A percentile compares a stretch with the other conserved stretches of the same genome.
Conservation (phyloP, 2,113 vertebrate genomes). For the Atherinomorus stipes region DNA sequence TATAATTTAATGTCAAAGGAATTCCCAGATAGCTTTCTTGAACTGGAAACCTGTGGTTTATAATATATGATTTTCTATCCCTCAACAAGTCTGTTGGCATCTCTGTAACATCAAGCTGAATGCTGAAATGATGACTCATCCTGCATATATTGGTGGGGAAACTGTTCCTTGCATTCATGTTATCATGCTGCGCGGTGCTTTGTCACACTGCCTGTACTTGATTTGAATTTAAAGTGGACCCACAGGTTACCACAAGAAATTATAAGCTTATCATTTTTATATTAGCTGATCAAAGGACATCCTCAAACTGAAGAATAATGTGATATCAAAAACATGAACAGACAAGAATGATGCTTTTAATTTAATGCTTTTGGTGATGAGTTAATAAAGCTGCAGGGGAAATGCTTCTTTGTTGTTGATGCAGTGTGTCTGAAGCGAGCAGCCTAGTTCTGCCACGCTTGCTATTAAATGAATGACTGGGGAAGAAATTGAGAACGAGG, state of each 20-base stretch:
- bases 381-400: constrained; percentile 12
- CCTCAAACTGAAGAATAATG: neutral
- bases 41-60: neutral
- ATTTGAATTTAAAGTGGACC: constrained; percentile 56
- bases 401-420: constrained; percentile 17
- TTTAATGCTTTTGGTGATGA: constrained; percentile 10
- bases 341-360: neutral
- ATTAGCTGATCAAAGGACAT: constrained; percentile 24
- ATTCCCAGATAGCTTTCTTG: constrained; percentile 11
- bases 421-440: constrained; percentile 29
- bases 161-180: neutral
- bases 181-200: constrained; percentile 23
- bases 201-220: constrained; percentile 14
- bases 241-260: too few species aligned
- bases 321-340: constrained; percentile 11
- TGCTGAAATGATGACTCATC: constrained; percentile 40
- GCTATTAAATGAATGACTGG: constrained; percentile 32
- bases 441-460: constrained; percentile 60
- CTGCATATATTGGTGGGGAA: constrained; percentile 12
- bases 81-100: constrained; percentile 10
- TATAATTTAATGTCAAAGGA: constrained; percentile 12
- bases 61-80: neutral
- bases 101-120: constrained; percentile 11
- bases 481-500: constrained; percentile 26
- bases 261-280: constrained; percentile 1